phyloP scores from a whole-genome alignment of 2,113 vertebrate genomes.

The Pseudopodoces humilis region DNA sequence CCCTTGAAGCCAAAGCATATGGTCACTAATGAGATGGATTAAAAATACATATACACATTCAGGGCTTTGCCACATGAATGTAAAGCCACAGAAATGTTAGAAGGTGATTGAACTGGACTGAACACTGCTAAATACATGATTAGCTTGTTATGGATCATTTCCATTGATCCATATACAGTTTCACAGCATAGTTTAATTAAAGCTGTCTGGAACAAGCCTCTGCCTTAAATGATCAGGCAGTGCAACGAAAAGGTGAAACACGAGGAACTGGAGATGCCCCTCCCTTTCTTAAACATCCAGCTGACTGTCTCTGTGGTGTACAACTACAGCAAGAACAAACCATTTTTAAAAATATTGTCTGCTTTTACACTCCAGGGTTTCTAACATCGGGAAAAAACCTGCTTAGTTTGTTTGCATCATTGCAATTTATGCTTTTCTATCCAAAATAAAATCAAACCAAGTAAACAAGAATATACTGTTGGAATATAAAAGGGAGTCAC shows the following conservation, averaged over 20 bases:
- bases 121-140: conserved; percentile 78
- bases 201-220: conserved; percentile 77
- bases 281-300: not conserved
- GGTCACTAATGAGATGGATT: conserved; percentile 83
- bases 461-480: not conserved
- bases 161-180: conserved; percentile 82
- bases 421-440: not conserved
- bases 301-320: conserved; percentile 31
- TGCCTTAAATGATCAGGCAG: conserved; percentile 69
- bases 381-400: not conserved
- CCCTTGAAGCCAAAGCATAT: conserved; percentile 82
- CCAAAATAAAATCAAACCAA: not conserved
- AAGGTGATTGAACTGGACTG: conserved; percentile 76
- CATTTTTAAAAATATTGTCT: conserved; percentile 1
- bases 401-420: not conserved
- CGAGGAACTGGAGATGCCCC: conserved; percentile 20
- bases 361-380: not conserved
- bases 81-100: conserved; percentile 71
- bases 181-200: conserved; percentile 80
- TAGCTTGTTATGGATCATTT: conserved; percentile 81
- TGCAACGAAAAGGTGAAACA: conserved; percentile 69
- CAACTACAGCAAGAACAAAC: conserved; percentile 40
- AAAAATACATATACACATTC: conserved; percentile 68
- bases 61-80: conserved; percentile 65
- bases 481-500: not conserved